Evolutionary conservation across 2,888 invertebrate species (phyloP).

Genomic region (Chromoteleia sp.): DNA sequence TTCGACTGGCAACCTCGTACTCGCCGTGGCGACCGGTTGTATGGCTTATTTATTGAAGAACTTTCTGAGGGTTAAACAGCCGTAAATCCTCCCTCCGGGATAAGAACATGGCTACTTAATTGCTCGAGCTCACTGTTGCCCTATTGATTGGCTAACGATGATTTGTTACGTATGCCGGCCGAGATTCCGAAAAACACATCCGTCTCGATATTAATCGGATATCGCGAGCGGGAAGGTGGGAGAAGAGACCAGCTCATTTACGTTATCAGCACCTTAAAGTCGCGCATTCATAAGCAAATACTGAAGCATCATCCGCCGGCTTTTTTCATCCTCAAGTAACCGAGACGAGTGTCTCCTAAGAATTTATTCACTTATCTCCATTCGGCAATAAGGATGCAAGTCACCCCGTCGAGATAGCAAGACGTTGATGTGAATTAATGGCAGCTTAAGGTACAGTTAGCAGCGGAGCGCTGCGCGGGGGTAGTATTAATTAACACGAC

Average conservation of each 20-base stretch:
- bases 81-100: slow-evolving; percentile 78
- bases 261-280: slow-evolving; percentile 41
- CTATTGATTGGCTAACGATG: slow-evolving; percentile 80
- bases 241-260: slow-evolving; percentile 17
- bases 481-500: slow-evolving; percentile 82
- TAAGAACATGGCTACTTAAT: slow-evolving; percentile 80
- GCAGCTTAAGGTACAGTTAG: slow-evolving; percentile 82
- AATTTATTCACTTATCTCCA: slow-evolving; percentile 65
- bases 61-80: slow-evolving; percentile 82
- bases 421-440: slow-evolving; percentile 85
- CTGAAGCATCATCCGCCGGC: slow-evolving; percentile 23
- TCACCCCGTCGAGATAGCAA: slow-evolving; percentile 82
- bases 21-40: slow-evolving; percentile 73
- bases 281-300: slow-evolving; percentile 45
- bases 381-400: slow-evolving; percentile 78
- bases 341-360: slow-evolving; percentile 47
- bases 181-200: slow-evolving; percentile 39
- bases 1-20: slow-evolving; percentile 38
- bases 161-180: slow-evolving; percentile 73
- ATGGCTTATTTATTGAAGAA: slow-evolving; percentile 83
- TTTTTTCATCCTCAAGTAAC: slow-evolving; percentile 25
- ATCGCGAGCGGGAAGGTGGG: neutral
- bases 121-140: slow-evolving; percentile 74
- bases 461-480: slow-evolving; percentile 70
- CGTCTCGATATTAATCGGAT: slow-evolving; percentile 42